phyloP scores from a whole-genome alignment of 2,888 invertebrate species.

The Heliconius charithonia region DNA sequence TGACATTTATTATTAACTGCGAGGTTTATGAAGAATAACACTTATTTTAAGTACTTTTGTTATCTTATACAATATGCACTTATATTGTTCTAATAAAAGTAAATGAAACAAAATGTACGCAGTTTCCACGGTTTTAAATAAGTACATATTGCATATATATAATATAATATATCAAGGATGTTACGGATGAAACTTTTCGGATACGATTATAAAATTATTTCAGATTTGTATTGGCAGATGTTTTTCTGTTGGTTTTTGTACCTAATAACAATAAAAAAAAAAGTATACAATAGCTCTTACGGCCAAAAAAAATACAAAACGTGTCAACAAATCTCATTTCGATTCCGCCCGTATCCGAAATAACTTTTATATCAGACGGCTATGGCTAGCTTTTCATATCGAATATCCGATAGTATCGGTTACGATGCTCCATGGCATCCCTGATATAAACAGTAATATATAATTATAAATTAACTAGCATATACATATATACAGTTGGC shows the following conservation, averaged over 20 bases:
- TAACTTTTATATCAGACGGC: too few species aligned
- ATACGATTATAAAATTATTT: background rate
- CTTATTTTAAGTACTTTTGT: conserved; percentile 21
- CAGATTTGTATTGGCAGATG: too few species aligned
- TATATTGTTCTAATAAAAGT: background rate
- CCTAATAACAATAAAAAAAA: too few species aligned
- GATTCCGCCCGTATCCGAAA: too few species aligned
- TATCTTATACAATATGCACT: background rate
- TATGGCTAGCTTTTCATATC: too few species aligned
- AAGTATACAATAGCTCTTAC: too few species aligned
- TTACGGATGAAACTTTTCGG: too few species aligned
- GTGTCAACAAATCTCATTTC: too few species aligned
- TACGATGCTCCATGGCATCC: background rate
- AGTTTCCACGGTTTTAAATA: background rate
- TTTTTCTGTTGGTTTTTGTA: too few species aligned
- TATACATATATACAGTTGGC: background rate
- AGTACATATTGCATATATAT: background rate
- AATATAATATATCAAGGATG: too few species aligned
- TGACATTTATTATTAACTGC: conserved; percentile 4
- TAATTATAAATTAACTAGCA: background rate
- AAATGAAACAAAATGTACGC: background rate
- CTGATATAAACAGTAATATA: background rate
- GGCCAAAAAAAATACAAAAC: too few species aligned
- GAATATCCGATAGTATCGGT: too few species aligned
- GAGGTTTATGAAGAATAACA: conserved; percentile 15